Evolutionary conservation across 64 coral and sea anemone genomes (phyloP).

Genomic region (Platygyra sinensis): DNA sequence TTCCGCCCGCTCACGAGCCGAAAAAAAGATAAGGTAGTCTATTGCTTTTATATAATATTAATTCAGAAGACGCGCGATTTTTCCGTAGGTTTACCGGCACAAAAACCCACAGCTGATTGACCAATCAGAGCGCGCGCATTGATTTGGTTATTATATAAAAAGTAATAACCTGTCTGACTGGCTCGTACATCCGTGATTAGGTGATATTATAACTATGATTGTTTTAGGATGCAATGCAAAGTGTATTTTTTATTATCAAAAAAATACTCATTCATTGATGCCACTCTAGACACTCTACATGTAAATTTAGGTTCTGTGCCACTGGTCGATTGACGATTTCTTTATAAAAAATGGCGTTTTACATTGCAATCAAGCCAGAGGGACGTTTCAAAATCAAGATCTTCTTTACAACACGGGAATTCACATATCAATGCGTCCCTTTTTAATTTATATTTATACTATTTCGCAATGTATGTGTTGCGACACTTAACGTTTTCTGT

Average conservation of each 20-base stretch:
- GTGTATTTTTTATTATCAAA: not conserved
- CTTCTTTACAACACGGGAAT: conserved; percentile 37
- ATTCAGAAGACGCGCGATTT: too few species aligned
- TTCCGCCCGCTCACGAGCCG: too few species aligned
- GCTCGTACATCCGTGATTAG: not conserved
- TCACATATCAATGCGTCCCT: not conserved
- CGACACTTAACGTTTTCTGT: not conserved
- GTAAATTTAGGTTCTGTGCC: not conserved
- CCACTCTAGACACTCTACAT: not conserved
- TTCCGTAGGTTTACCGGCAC: too few species aligned
- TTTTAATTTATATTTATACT: not conserved
- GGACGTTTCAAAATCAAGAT: not conserved
- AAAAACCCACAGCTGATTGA: too few species aligned
- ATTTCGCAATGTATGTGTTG: not conserved
- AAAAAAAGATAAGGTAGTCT: too few species aligned
- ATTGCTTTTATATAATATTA: too few species aligned
- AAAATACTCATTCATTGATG: not conserved
- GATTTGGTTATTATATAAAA: too few species aligned
- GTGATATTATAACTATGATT: not conserved
- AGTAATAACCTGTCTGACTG: too few species aligned
- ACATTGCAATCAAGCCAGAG: not conserved
- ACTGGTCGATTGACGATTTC: not conserved
- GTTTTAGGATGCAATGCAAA: not conserved
- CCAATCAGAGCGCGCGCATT: too few species aligned
- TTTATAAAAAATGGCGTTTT: not conserved